Percentiles rank a stretch among this genome's conserved stretches.
Conservation (phyloP, 2,888 invertebrate genomes). For the Monopis laevigella region DNA sequence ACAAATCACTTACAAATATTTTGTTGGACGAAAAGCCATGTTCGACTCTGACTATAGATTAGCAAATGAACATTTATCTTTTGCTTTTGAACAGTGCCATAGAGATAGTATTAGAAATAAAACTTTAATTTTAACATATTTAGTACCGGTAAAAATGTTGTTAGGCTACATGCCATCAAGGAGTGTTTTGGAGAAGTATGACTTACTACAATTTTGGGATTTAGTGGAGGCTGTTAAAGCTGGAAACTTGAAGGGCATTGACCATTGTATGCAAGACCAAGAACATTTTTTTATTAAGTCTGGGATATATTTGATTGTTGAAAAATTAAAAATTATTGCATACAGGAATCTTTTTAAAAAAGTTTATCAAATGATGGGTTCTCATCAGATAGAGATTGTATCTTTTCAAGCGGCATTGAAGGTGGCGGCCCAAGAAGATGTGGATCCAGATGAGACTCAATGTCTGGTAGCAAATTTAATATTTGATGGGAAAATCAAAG, state of each 20-base stretch:
- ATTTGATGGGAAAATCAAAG: slow-evolving; percentile 96
- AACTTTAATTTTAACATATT: slow-evolving; percentile 89
- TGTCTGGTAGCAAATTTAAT: slow-evolving; percentile 97
- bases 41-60: slow-evolving; percentile 96
- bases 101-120: slow-evolving; percentile 85
- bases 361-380: slow-evolving; percentile 79
- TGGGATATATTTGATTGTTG: slow-evolving; percentile 97
- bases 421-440: slow-evolving; percentile 83
- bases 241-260: slow-evolving; percentile 87
- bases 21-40: slow-evolving; percentile 97
- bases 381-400: slow-evolving; percentile 89
- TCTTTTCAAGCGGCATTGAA: slow-evolving; percentile 85
- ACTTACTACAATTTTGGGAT: slow-evolving; percentile 87
- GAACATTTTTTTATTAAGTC: slow-evolving; percentile 94
- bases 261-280: slow-evolving; percentile 84
- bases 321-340: slow-evolving; percentile 94
- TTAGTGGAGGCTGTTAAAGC: slow-evolving; percentile 88
- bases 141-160: slow-evolving; percentile 97
- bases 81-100: slow-evolving; percentile 93
- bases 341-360: slow-evolving; percentile 96
- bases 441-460: slow-evolving; percentile 93
- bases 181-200: slow-evolving; percentile 85
- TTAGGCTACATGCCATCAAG: slow-evolving; percentile 93
- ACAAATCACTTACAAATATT: slow-evolving; percentile 96
- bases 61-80: slow-evolving; percentile 92